Evolutionary conservation across 2,888 invertebrate species (phyloP), one percentile per base, ranked within the genome.

Genomic region (Pachydiplax longipennis): DNA sequence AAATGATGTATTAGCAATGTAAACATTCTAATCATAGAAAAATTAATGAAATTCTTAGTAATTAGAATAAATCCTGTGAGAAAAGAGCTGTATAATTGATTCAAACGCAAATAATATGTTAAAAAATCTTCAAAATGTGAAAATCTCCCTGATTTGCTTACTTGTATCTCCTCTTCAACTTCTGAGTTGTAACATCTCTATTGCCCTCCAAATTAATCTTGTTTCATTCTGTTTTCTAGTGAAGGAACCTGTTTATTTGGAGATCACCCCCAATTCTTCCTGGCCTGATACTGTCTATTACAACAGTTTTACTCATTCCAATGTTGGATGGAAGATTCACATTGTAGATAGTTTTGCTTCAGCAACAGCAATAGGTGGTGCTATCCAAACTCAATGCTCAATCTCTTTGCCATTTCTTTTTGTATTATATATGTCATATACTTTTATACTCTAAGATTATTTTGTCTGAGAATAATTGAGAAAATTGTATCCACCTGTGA

Each of bases 241-340:
- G n/a, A 58, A 87, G 61, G 95, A 96, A 44, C 95, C 97, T 10
- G 97, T 97, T 0, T 94, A 96, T 90, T 94, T 98, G 90, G 95
- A 95, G 93, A 96, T 99, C 90, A 96, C 98, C 40, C 99, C 99
- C 48, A 98, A 98, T 94, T 95, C 97, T 82, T 96, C 97, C 2
- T 98, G 98, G 97, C 99, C 99, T 0, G 98, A 99, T 94, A 94
- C 96, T 48, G 98, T 99, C 37, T 99, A 98, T 94, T 98, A 98
- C 94, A 97, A 99, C 95, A 98, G 98, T 91, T 99, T 98, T 94
- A 97, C 98, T 5, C 98, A 98, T 93, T 96, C 97, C 44, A 98
- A 98, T 94, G 99, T 99, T 98, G 99, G 99, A 91, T 98, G 98
- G 95, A 98, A 98, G 94, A 98, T 99, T 93, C 97, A 97, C 94